Percentiles rank a stretch among this genome's conserved stretches.
Evolutionary conservation across 1,140 invertebrate genomes (phyloP).

Genomic region (Drosophila navojoa): DNA sequence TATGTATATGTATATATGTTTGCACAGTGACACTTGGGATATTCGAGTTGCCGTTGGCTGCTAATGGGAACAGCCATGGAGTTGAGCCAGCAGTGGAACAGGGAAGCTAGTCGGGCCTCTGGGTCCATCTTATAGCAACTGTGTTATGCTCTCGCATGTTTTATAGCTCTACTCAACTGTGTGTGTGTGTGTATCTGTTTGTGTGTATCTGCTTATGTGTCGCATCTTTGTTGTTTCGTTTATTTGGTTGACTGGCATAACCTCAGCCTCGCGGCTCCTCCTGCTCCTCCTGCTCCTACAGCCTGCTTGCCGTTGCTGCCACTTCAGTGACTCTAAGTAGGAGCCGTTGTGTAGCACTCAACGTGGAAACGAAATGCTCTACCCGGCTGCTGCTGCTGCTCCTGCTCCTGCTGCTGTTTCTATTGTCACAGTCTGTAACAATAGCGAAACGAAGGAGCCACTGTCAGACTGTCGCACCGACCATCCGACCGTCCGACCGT

Average conservation of each 20-base stretch:
- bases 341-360: slow-evolving; percentile 18
- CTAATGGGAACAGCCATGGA: slow-evolving; percentile 40
- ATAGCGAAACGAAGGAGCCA: slow-evolving; percentile 52
- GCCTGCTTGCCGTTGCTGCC: background rate
- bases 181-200: background rate
- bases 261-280: slow-evolving; percentile 61
- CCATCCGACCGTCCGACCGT: slow-evolving; percentile 11
- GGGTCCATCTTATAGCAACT: slow-evolving; percentile 43
- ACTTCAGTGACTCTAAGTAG: slow-evolving; percentile 28
- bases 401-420: slow-evolving; percentile 24
- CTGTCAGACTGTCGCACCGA: slow-evolving; percentile 6
- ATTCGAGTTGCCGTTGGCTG: slow-evolving; percentile 49
- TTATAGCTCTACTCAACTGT: slow-evolving; percentile 52
- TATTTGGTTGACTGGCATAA: slow-evolving; percentile 81
- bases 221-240: slow-evolving; percentile 77
- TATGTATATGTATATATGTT: no score
- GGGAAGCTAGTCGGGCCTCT: slow-evolving; percentile 12
- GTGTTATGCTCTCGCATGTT: slow-evolving; percentile 77
- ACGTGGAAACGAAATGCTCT: slow-evolving; percentile 6
- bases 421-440: slow-evolving; percentile 78
- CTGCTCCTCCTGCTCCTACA: background rate
- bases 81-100: background rate
- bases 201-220: slow-evolving; percentile 1
- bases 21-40: slow-evolving; percentile 36
- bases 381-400: slow-evolving; percentile 4